Conservation (phyloP, 2,888 invertebrate species). For the Tolmerus cingulatus region DNA sequence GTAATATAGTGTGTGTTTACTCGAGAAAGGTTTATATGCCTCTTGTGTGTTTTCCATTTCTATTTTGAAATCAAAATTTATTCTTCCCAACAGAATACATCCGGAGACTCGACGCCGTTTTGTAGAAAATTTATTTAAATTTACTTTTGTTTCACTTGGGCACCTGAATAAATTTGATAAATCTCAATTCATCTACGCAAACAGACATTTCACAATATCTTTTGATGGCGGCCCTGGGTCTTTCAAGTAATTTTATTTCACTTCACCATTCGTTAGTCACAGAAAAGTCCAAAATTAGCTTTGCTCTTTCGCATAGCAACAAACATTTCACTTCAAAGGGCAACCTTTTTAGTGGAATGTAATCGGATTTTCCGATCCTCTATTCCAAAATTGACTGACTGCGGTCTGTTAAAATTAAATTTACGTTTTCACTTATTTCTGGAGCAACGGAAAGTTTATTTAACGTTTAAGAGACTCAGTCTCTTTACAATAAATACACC, state of each 20-base stretch:
- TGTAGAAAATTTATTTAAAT: background rate
- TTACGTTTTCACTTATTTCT: background rate
- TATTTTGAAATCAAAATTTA: background rate
- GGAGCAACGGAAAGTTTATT: background rate
- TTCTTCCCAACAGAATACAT: background rate
- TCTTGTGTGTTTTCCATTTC: background rate
- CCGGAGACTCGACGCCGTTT: background rate
- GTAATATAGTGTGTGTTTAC: background rate
- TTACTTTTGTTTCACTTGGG: background rate
- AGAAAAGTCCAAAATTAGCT: background rate
- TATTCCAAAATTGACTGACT: background rate
- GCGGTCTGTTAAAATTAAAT: background rate
- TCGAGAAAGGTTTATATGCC: background rate
- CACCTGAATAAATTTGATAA: background rate
- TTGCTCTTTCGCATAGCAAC: background rate
- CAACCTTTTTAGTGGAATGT: background rate
- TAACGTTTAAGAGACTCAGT: background rate
- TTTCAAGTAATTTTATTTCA: background rate
- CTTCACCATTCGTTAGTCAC: background rate
- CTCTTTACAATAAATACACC: background rate
- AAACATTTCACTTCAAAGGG: background rate
- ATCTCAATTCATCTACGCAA: background rate
- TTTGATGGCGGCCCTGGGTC: background rate
- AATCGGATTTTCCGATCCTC: background rate
- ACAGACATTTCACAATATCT: background rate